These are phyloP conservation scores for Scaptomyza flava DNA, from an alignment of 2,888 invertebrate genomes.

Conservation along the genomic window DNA sequence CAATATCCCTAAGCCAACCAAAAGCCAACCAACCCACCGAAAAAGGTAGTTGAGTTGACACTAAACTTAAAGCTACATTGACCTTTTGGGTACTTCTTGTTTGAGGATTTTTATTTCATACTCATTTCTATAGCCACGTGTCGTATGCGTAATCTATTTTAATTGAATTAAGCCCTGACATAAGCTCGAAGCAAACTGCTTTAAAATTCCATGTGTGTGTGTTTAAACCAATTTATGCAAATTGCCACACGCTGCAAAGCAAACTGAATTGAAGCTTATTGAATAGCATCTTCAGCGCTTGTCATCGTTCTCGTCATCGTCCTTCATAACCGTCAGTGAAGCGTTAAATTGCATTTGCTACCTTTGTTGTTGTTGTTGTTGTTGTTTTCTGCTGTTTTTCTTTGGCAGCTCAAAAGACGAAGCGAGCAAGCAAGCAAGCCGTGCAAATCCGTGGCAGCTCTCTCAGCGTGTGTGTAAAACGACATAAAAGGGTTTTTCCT, in stretches of 20 bases:
- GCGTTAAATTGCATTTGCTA: constrained; percentile 80
- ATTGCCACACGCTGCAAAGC: constrained; percentile 29
- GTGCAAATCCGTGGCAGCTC: constrained; percentile 64
- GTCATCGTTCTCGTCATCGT: constrained; percentile 16
- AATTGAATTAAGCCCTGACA: constrained; percentile 79
- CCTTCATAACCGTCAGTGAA: constrained; percentile 63
- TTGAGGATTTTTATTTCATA: background rate
- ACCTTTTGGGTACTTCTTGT: constrained; percentile 55
- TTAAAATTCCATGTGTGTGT: constrained; percentile 3
- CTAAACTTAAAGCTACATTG: constrained; percentile 49
- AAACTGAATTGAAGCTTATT: constrained; percentile 65
- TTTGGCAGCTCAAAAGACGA: constrained; percentile 25
- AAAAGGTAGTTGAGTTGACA: constrained; percentile 68
- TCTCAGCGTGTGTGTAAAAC: constrained; percentile 45
- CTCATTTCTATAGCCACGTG: constrained; percentile 32
- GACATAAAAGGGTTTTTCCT: constrained; percentile 70
- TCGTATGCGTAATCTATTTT: constrained; percentile 74
- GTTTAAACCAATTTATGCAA: constrained; percentile 64
- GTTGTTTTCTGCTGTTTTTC: constrained; percentile 9
- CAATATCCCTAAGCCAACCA: background rate
- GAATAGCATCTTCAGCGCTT: constrained; percentile 38
- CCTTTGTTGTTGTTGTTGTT: constrained; percentile 33
- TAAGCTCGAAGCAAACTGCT: constrained; percentile 45
- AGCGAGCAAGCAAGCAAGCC: constrained; percentile 25
- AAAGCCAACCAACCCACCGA: background rate